phyloP scores from a whole-genome alignment of 2,888 invertebrate species.

The Microplitis deprimator region DNA sequence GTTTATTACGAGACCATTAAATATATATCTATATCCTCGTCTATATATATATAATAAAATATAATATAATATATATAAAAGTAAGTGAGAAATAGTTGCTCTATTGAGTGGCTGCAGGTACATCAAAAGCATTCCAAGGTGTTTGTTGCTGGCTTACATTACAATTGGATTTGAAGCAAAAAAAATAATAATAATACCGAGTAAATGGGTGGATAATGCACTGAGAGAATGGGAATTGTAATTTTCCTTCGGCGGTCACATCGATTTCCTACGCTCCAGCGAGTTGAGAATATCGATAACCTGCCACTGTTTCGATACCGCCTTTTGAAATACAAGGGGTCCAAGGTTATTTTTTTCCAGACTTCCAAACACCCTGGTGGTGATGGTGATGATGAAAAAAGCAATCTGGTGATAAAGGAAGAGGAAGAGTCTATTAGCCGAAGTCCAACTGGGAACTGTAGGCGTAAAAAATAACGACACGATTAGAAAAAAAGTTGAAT shows the following conservation, averaged over 20 bases:
- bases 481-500: background rate
- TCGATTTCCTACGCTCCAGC: slow-evolving; percentile 21
- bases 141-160: slow-evolving; percentile 16
- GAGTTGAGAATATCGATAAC: slow-evolving; percentile 27
- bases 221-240: background rate
- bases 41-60: background rate
- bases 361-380: background rate
- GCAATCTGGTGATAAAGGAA: background rate
- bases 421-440: too few species aligned
- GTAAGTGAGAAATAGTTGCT: slow-evolving; percentile 1
- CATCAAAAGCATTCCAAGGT: slow-evolving; percentile 26
- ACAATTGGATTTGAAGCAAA: slow-evolving; percentile 1
- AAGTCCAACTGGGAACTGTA: background rate
- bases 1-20: background rate
- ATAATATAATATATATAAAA: too few species aligned
- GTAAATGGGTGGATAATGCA: background rate
- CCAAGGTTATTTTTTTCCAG: slow-evolving; percentile 6
- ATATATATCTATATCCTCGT: background rate
- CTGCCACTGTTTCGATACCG: slow-evolving; percentile 13
- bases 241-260: slow-evolving; percentile 14
- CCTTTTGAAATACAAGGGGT: slow-evolving; percentile 7
- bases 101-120: slow-evolving; percentile 1
- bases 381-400: background rate
- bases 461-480: background rate
- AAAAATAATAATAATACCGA: background rate